Conservation (phyloP, 2,113 vertebrate species). For the Syrrhaptes paradoxus region DNA sequence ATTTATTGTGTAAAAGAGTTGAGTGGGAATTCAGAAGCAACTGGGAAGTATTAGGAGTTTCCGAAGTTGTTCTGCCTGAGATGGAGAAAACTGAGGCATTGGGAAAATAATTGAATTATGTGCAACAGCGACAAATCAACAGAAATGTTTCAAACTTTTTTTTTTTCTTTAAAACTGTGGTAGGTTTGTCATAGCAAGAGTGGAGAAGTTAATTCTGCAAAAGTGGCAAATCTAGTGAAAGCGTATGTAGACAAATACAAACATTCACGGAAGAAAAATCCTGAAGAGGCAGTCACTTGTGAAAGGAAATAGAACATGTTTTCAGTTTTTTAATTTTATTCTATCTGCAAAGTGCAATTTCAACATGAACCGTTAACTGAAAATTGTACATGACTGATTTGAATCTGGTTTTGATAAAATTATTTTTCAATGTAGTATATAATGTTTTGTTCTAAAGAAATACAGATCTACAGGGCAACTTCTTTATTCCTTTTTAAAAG, state of each 20-base stretch:
- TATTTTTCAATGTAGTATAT: constrained; percentile 87
- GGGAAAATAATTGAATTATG: background rate
- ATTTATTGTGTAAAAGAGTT: background rate
- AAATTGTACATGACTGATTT: constrained; percentile 77
- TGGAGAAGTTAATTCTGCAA: constrained; percentile 94
- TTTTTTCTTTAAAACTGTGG: background rate
- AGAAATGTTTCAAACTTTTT: background rate
- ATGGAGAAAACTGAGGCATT: background rate
- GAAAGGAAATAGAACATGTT: constrained; percentile 65
- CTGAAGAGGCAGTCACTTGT: constrained; percentile 70
- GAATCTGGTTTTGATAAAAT: constrained; percentile 88
- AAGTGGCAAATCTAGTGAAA: constrained; percentile 96
- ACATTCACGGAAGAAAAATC: constrained; percentile 88
- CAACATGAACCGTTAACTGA: constrained; percentile 78
- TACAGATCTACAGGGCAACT: constrained; percentile 74
- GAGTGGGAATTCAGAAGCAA: background rate
- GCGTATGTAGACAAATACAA: constrained; percentile 99
- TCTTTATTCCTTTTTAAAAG: constrained; percentile 75
- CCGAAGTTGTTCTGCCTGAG: background rate
- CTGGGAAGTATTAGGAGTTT: background rate
- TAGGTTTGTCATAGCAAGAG: constrained; percentile 98
- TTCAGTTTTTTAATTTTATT: constrained; percentile 12
- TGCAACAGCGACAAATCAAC: background rate
- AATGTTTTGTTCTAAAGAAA: constrained; percentile 81
- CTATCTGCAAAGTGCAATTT: constrained; percentile 93